A percentile compares a stretch with the other conserved stretches of the same genome.
Evolutionary conservation across 2,888 invertebrate genomes (phyloP).

Genomic region (Allacma fusca): DNA sequence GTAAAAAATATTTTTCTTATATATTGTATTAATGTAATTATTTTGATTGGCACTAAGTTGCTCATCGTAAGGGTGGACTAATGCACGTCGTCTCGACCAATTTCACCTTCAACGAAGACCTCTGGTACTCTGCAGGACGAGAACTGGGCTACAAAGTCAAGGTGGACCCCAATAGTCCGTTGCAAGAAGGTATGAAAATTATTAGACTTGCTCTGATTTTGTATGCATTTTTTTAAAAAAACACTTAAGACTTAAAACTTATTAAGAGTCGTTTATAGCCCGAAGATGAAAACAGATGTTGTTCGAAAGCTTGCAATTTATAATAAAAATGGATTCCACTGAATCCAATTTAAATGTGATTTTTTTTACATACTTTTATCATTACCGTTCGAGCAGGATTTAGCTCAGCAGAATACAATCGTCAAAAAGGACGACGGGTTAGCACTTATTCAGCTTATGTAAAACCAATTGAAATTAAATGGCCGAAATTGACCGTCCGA

Average conservation of each 20-base stretch:
- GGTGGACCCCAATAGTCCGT: slow-evolving; percentile 41
- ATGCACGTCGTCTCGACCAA: slow-evolving; percentile 41
- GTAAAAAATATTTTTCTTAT: too few relatives aligned
- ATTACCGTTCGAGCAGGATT: too few relatives aligned
- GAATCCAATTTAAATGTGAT: too few relatives aligned
- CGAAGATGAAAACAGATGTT: too few relatives aligned
- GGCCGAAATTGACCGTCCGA: slow-evolving; percentile 43
- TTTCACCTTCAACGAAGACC: slow-evolving; percentile 20
- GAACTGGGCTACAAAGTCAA: slow-evolving; percentile 40
- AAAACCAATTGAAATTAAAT: slow-evolving; percentile 4
- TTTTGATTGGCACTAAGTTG: neutral
- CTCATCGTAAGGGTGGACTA: slow-evolving; percentile 1
- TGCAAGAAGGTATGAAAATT: slow-evolving; percentile 24
- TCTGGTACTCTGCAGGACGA: slow-evolving; percentile 45
- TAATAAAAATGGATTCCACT: too few relatives aligned
- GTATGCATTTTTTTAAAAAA: too few relatives aligned
- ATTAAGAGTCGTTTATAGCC: too few relatives aligned
- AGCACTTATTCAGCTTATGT: slow-evolving; percentile 14
- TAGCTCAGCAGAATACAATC: slow-evolving; percentile 17
- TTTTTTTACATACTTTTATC: too few relatives aligned
- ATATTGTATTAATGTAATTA: too few relatives aligned
- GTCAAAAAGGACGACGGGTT: slow-evolving; percentile 25
- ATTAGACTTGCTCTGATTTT: neutral
- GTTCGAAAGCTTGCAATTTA: too few relatives aligned
- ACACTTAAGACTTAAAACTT: too few relatives aligned